Evolutionary conservation across 2,888 invertebrate species (phyloP).

Genomic region (Oxyteleia sp.): DNA sequence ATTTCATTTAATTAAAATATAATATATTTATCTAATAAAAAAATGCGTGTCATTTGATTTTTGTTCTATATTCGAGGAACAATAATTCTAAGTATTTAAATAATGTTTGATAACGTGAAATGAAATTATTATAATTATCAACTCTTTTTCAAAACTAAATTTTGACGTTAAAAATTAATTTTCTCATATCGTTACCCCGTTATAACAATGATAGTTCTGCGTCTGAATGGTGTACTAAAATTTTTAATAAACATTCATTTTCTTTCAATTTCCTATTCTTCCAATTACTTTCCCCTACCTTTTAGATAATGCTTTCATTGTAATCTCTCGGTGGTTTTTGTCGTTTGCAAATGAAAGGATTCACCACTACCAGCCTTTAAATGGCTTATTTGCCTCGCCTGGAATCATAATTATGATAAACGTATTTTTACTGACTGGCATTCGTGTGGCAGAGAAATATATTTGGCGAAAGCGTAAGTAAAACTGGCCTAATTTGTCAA

Average conservation of each 20-base stretch:
- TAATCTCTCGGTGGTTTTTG: slow-evolving; percentile 39
- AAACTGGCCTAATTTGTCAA: slow-evolving; percentile 60
- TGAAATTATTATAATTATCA: slow-evolving; percentile 18
- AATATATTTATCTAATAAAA: no score
- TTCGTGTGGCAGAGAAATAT: slow-evolving; percentile 37
- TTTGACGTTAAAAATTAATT: slow-evolving; percentile 29
- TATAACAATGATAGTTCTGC: background rate
- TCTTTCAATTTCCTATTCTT: slow-evolving; percentile 48
- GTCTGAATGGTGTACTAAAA: slow-evolving; percentile 33
- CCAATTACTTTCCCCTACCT: slow-evolving; percentile 45
- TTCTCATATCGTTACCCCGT: background rate
- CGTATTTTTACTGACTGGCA: slow-evolving; percentile 48
- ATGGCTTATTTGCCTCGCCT: slow-evolving; percentile 57
- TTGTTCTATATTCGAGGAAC: no score
- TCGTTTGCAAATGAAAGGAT: slow-evolving; percentile 39
- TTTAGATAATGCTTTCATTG: slow-evolving; percentile 57
- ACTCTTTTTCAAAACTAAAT: slow-evolving; percentile 18
- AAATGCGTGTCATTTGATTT: no score
- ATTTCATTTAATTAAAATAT: no score
- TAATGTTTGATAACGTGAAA: no score
- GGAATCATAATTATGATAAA: slow-evolving; percentile 64
- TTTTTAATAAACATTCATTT: slow-evolving; percentile 57
- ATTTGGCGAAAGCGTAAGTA: slow-evolving; percentile 49
- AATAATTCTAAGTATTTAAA: no score
- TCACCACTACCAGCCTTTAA: slow-evolving; percentile 37